These are phyloP conservation scores for Pachymerium ferrugineum DNA, from an alignment of 2,888 invertebrate species.

Conservation along the genomic window DNA sequence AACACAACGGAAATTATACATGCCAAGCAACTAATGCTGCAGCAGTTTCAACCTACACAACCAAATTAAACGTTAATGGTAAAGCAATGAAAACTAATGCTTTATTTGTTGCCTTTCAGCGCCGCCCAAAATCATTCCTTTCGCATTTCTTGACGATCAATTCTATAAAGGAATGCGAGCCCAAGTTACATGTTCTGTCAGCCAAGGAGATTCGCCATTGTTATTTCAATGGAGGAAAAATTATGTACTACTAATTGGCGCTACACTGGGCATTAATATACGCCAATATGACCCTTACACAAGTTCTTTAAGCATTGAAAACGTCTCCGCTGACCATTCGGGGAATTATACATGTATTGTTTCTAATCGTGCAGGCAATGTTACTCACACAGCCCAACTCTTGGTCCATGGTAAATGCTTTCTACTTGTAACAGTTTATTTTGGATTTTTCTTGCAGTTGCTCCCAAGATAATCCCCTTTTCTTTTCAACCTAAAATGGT, in stretches of 20 bases:
- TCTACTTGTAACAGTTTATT: too few species aligned
- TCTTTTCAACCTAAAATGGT: constrained; percentile 26
- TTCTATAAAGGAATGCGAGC: constrained; percentile 29
- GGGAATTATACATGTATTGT: constrained; percentile 29
- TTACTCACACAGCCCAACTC: constrained; percentile 23
- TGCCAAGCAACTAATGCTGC: constrained; percentile 32
- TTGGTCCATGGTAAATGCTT: constrained; percentile 28
- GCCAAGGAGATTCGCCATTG: constrained; percentile 26
- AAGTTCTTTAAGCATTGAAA: constrained; percentile 31
- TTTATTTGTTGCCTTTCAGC: too few species aligned
- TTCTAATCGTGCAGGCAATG: constrained; percentile 14
- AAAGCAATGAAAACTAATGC: background rate
- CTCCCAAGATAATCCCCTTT: constrained; percentile 31
- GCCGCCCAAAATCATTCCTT: constrained; percentile 22
- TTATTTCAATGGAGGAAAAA: constrained; percentile 23
- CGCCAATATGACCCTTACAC: constrained; percentile 19
- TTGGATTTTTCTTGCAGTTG: constrained; percentile 6
- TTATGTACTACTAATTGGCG: background rate
- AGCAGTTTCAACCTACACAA: constrained; percentile 28
- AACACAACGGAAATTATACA: constrained; percentile 33
- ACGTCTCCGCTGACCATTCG: constrained; percentile 2
- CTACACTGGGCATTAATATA: background rate
- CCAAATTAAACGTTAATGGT: constrained; percentile 33
- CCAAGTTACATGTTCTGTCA: constrained; percentile 20
- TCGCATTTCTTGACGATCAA: constrained; percentile 29